phyloP scores from a whole-genome alignment of 2,797 vertebrate species.

The Myotis myotis region DNA sequence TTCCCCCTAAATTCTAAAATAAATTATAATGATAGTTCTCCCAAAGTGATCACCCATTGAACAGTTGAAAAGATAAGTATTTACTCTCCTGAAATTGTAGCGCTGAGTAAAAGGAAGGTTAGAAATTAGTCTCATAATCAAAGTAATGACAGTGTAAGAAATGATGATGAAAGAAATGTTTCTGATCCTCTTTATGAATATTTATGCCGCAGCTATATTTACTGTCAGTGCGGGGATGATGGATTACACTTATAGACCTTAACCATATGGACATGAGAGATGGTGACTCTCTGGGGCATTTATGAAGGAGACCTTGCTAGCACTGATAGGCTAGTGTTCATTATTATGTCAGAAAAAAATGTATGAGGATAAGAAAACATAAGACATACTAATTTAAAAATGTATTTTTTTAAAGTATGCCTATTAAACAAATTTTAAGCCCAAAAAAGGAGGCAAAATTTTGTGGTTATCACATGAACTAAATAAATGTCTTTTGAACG shows the following conservation, averaged over 20 bases:
- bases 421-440: not conserved
- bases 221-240: not conserved
- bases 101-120: not conserved
- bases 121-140: not conserved
- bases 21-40: not conserved
- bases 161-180: not conserved
- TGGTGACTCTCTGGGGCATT: not conserved
- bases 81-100: not conserved
- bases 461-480: not conserved
- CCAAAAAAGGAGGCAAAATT: not conserved
- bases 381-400: not conserved
- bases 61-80: not conserved
- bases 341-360: not conserved
- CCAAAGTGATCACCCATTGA: not conserved
- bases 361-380: not conserved
- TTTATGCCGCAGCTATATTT: not conserved
- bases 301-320: not conserved
- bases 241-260: not conserved
- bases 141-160: not conserved
- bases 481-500: not conserved
- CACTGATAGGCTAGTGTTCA: not conserved
- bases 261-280: not conserved
- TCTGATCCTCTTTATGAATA: not conserved
- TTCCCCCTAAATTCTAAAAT: not conserved
- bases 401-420: not conserved